Conservation (phyloP, 2,888 invertebrate species). For the Leuctra nigra region DNA sequence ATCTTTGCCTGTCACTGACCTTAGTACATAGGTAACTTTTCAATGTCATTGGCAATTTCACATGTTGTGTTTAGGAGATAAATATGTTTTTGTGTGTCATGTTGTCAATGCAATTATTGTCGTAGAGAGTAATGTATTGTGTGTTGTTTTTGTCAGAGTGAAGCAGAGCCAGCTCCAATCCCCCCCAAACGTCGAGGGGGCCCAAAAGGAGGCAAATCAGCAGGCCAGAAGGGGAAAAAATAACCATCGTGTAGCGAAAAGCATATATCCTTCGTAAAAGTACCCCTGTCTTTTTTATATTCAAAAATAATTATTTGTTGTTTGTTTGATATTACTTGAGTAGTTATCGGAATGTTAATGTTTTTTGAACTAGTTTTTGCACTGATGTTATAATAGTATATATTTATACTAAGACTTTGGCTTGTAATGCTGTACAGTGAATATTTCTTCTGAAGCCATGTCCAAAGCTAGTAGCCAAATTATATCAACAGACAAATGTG, state of each 20-base stretch:
- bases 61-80: too few species aligned
- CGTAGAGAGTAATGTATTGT: background rate
- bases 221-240: slow-evolving; percentile 6
- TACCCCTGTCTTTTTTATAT: background rate
- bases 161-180: slow-evolving; percentile 3
- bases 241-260: background rate
- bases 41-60: too few species aligned
- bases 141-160: slow-evolving; percentile 9
- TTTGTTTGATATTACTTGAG: background rate
- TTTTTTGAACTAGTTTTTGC: slow-evolving; percentile 5
- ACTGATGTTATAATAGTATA: background rate
- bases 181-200: slow-evolving; percentile 12
- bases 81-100: background rate
- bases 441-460: too few species aligned
- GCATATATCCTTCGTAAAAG: background rate
- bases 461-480: too few species aligned
- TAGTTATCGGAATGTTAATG: background rate
- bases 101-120: background rate
- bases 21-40: too few species aligned
- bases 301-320: background rate
- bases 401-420: too few species aligned
- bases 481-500: too few species aligned
- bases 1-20: too few species aligned
- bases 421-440: too few species aligned
- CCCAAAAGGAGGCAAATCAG: slow-evolving; percentile 11